phyloP scores from a whole-genome alignment of 1,140 invertebrate species.

The Drosophila pallidifrons region DNA sequence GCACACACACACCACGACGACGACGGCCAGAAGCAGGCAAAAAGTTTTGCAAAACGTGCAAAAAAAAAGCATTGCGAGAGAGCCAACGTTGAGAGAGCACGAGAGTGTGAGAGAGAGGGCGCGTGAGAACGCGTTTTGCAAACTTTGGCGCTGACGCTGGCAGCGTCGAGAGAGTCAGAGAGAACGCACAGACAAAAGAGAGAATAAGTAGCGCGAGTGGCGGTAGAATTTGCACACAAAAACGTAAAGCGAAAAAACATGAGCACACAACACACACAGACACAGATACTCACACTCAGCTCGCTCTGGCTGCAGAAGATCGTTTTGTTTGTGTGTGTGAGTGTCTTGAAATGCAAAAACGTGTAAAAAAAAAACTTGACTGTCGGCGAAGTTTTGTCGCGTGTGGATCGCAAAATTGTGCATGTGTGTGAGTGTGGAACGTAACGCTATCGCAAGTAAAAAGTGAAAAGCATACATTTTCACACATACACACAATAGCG shows the following conservation, averaged over 20 bases:
- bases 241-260: constrained; percentile 74
- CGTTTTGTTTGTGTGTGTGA: constrained; percentile 46
- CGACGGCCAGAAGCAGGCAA: constrained; percentile 55
- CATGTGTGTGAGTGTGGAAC: constrained; percentile 26
- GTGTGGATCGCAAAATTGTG: constrained; percentile 62
- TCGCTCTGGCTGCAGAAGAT: constrained; percentile 60
- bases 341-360: constrained; percentile 54
- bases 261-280: constrained; percentile 36
- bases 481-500: background rate
- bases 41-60: constrained; percentile 70
- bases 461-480: constrained; percentile 10
- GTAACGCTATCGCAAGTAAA: constrained; percentile 33
- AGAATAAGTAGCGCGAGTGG: constrained; percentile 69
- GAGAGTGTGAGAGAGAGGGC: constrained; percentile 25
- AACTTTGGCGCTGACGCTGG: constrained; percentile 31
- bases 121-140: constrained; percentile 17
- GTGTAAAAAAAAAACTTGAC: constrained; percentile 43
- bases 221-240: constrained; percentile 80
- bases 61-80: constrained; percentile 56
- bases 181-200: constrained; percentile 2
- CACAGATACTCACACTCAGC: constrained; percentile 18
- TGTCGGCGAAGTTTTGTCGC: constrained; percentile 53
- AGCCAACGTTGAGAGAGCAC: constrained; percentile 3
- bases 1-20: constrained; percentile 17
- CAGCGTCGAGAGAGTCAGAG: constrained; percentile 28